Evolutionary conservation across 2,888 invertebrate genomes (phyloP), one percentile per base, ranked within the genome.

Genomic region (Plutella xylostella): DNA sequence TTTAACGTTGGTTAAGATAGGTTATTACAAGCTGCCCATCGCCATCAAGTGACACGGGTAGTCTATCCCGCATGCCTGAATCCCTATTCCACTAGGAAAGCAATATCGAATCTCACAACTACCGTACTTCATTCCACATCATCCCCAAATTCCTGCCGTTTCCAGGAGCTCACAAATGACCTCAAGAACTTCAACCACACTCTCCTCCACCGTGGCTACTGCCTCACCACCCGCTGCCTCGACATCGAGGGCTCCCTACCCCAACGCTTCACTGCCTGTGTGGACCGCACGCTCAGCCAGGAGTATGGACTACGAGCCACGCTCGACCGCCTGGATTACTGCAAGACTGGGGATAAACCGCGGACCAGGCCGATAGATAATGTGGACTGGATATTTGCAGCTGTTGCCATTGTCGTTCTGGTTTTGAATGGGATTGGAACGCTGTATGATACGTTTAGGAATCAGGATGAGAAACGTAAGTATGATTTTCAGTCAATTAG

Each of bases 121-220:
- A n/a, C n/a, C n/a, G n/a, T n/a, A n/a, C n/a, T n/a, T n/a, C n/a
- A n/a, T n/a, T n/a, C n/a, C n/a, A n/a, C n/a, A n/a, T n/a, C n/a
- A n/a, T n/a, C n/a, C n/a, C n/a, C n/a, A n/a, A n/a, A n/a, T n/a
- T n/a, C n/a, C n/a, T n/a, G n/a, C n/a, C n/a, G n/a, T n/a, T n/a
- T 46, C 1, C 56, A 77, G 76, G 68, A 68, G 46, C 69, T 71
- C 48, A 70, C 74, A 0, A 48, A 52, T 1, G 60, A 66, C 38
- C 55, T 51, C 0, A 54, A 56, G 37, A 55, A 72, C 54, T 78
- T 71, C 60, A 65, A 76, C 56, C 72, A 68, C 47, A 70, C 67
- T 12, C 55, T 60, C 3, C 51, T 78, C 1, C 73, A 76, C 52
- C 72, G 77, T 14, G 76, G 76, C 3, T 72, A 73, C 61, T 77